Evolutionary conservation across 2,113 vertebrate species (phyloP).

Genomic region (Loxodonta africana): DNA sequence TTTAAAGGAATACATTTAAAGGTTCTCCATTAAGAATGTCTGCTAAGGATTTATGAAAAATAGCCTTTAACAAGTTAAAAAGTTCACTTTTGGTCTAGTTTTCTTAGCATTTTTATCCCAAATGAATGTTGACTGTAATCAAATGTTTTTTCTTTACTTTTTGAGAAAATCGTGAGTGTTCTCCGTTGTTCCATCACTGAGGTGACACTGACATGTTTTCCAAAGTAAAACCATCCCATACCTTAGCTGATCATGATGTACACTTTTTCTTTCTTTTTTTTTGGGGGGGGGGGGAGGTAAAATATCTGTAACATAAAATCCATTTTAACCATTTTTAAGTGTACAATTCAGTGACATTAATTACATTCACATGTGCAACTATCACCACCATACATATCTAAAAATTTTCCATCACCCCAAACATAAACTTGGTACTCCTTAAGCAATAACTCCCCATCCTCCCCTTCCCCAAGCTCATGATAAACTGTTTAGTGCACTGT

Average conservation of each 20-base stretch:
- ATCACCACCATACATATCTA: no score
- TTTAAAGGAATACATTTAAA: not conserved
- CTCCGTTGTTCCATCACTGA: not conserved
- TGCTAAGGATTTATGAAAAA: not conserved
- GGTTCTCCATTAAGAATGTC: not conserved
- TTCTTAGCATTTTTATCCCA: not conserved
- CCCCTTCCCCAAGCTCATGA: no score
- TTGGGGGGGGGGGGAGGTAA: no score
- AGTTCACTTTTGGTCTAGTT: not conserved
- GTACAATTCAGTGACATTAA: no score
- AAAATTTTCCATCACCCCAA: no score
- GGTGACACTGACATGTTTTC: not conserved
- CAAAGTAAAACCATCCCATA: not conserved
- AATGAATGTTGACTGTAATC: not conserved
- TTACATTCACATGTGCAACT: no score
- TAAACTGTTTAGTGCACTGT: not conserved
- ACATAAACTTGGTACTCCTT: no score
- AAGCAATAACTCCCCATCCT: no score
- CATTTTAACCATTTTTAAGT: no score
- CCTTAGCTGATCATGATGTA: no score
- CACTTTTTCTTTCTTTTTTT: no score
- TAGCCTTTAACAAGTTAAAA: not conserved
- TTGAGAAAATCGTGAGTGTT: not conserved
- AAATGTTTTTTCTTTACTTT: not conserved
- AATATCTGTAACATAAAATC: no score